phyloP scores from a whole-genome alignment of 53 echinoderm and acorn worm genomes.

The Stichopus horrens region DNA sequence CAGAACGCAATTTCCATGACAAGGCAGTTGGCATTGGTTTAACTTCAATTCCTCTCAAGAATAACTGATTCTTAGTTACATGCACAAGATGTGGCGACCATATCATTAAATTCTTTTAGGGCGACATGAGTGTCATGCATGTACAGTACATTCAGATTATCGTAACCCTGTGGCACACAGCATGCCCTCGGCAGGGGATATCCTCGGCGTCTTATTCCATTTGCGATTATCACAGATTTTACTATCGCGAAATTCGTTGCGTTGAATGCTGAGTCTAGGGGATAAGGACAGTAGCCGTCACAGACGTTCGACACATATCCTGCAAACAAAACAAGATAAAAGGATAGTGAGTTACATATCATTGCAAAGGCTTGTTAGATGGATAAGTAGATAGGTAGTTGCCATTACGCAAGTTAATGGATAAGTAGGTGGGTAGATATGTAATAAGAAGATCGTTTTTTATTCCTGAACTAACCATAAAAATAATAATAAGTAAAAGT shows the following conservation, averaged over 20 bases:
- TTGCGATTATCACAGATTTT: slow-evolving; percentile 73
- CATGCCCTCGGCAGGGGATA: slow-evolving; percentile 66
- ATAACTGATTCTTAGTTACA: slow-evolving; percentile 57
- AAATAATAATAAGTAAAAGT: no score
- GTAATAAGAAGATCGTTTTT: no score
- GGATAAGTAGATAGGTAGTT: no score
- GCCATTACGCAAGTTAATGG: no score
- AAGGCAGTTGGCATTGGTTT: background rate
- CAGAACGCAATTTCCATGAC: background rate
- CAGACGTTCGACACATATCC: slow-evolving; percentile 92
- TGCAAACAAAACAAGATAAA: slow-evolving; percentile 21
- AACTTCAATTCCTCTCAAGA: background rate
- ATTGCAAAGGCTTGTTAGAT: no score
- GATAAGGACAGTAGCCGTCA: slow-evolving; percentile 93
- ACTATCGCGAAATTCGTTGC: slow-evolving; percentile 98
- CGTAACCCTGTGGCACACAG: slow-evolving; percentile 83
- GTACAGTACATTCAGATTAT: slow-evolving; percentile 80
- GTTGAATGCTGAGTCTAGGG: slow-evolving; percentile 90
- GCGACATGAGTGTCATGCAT: slow-evolving; percentile 84
- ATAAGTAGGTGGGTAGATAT: no score
- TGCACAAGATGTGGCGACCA: slow-evolving; percentile 91
- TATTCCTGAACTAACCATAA: no score
- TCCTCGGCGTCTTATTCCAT: slow-evolving; percentile 37
- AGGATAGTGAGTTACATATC: no score
- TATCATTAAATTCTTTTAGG: slow-evolving; percentile 90